These are phyloP conservation scores for Eufriesea mexicana DNA, from an alignment of 1,140 invertebrate genomes.

Conservation along the genomic window DNA sequence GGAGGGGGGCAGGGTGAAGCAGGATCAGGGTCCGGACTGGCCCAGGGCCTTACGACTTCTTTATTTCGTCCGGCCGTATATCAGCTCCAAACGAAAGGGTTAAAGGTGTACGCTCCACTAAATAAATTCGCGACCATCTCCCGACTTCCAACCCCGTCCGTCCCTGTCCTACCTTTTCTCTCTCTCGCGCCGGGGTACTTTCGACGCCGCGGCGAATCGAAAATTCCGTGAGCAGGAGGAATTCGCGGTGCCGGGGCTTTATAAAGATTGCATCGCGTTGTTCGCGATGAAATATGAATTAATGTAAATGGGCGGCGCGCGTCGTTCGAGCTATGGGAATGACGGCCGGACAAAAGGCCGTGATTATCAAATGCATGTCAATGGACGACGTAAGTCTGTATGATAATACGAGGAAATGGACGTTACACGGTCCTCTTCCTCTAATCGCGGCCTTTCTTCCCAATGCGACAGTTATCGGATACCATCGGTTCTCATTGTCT, in stretches of 20 bases:
- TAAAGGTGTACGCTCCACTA: conserved; percentile 66
- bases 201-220: conserved; percentile 12
- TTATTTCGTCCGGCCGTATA: conserved; percentile 71
- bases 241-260: conserved; percentile 21
- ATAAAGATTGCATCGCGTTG: conserved; percentile 22
- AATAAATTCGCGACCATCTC: conserved; percentile 62
- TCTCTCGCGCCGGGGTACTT: conserved; percentile 16
- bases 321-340: not conserved
- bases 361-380: conserved; percentile 25
- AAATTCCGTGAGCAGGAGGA: conserved; percentile 26
- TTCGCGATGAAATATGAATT: conserved; percentile 38
- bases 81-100: conserved; percentile 68
- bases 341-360: conserved; percentile 1
- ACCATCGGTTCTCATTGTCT: not conserved
- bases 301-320: not conserved
- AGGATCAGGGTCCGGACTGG: conserved; percentile 45
- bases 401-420: not conserved
- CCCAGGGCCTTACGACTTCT: conserved; percentile 70
- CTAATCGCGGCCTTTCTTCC: not conserved
- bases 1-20: not conserved
- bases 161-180: not conserved
- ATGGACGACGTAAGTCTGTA: not conserved
- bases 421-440: not conserved
- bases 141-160: conserved; percentile 39
- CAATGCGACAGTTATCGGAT: not conserved